phyloP scores from a whole-genome alignment of 2,113 vertebrate genomes.

The Protobothrops flavoviridis region DNA sequence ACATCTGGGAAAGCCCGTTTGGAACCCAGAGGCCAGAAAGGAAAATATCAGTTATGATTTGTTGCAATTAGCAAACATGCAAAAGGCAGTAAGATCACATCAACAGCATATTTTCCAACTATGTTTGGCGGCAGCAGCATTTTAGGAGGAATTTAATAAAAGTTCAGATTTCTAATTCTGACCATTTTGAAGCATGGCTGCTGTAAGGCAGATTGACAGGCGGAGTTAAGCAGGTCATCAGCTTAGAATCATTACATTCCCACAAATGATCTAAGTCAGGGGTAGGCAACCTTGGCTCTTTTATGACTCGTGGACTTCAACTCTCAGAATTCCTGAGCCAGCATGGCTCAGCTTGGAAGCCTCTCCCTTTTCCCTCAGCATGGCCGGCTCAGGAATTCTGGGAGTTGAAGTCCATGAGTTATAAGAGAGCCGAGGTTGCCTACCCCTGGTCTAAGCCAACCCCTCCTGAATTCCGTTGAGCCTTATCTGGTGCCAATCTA shows the following conservation, averaged over 20 bases:
- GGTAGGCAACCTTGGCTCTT: too few relatives aligned
- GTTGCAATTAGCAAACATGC: constrained; percentile 32
- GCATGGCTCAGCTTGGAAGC: too few relatives aligned
- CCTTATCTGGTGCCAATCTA: background rate
- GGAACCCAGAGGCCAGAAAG: background rate
- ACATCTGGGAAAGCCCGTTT: constrained; percentile 50
- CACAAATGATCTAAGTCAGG: background rate
- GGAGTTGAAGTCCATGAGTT: too few relatives aligned
- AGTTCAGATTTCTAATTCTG: background rate
- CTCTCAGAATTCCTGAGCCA: too few relatives aligned
- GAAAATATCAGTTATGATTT: constrained; percentile 27
- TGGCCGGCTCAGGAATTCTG: too few relatives aligned
- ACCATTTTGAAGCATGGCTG: background rate
- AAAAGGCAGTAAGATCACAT: constrained; percentile 21
- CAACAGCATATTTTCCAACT: background rate
- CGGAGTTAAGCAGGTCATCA: background rate
- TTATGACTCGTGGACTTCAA: too few relatives aligned
- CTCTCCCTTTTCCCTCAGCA: too few relatives aligned
- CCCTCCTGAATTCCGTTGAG: background rate
- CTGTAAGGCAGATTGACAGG: background rate
- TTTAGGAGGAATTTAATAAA: constrained; percentile 39
- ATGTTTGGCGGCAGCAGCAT: background rate
- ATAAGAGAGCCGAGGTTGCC: too few relatives aligned
- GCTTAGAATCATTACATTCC: background rate
- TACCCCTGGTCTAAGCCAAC: background rate